Evolutionary conservation across 2,797 vertebrate species (phyloP).

Genomic region (Mastacembelus armatus): DNA sequence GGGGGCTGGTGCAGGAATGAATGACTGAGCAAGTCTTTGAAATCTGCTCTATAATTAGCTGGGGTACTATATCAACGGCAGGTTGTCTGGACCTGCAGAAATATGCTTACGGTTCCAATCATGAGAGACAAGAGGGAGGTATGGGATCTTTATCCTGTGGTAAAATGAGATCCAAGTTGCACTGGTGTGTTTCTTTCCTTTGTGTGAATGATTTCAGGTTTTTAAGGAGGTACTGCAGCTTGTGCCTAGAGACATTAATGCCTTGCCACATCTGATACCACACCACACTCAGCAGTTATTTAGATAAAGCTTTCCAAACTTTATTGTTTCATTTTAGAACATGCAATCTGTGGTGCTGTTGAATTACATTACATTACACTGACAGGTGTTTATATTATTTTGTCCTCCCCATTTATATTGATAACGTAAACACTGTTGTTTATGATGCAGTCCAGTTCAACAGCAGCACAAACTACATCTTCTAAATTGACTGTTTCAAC

Average conservation of each 20-base stretch:
- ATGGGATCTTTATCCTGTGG: slow-evolving; percentile 11
- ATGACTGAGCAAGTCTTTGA: slow-evolving; percentile 75
- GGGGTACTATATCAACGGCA: slow-evolving; percentile 68
- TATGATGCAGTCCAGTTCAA: too few species aligned
- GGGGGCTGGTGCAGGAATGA: slow-evolving; percentile 51
- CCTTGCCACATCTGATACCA: neutral
- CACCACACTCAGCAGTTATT: neutral
- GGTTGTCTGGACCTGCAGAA: slow-evolving; percentile 78
- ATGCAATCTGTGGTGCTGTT: too few species aligned
- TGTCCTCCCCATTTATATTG: too few species aligned
- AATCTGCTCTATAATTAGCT: slow-evolving; percentile 83
- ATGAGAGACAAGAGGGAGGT: slow-evolving; percentile 58
- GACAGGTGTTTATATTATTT: too few species aligned
- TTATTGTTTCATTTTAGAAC: too few species aligned
- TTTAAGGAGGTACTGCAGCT: neutral
- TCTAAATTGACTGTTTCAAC: too few species aligned
- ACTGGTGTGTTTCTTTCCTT: slow-evolving; percentile 4
- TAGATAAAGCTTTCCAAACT: too few species aligned
- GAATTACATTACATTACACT: too few species aligned
- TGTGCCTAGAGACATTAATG: too few species aligned
- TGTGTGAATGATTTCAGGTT: slow-evolving; percentile 12
- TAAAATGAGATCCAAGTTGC: slow-evolving; percentile 18
- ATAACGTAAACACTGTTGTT: too few species aligned
- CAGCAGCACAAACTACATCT: too few species aligned
- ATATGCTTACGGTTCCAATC: slow-evolving; percentile 58